Conservation (phyloP, 1,140 invertebrate genomes). For the Drosophila pachea region DNA sequence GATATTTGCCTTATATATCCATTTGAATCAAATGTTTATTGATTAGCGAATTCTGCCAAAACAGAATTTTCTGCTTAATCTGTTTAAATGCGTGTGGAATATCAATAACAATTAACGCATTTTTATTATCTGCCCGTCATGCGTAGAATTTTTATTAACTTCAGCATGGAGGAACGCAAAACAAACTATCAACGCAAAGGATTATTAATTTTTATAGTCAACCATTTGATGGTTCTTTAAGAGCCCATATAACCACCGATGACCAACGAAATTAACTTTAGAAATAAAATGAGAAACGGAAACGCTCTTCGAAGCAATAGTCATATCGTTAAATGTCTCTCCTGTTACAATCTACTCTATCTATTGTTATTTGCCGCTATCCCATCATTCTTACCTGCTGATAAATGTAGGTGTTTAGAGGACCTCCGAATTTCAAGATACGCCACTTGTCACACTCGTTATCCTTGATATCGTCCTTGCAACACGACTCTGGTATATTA, state of each 20-base stretch:
- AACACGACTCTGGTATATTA: slow-evolving; percentile 83
- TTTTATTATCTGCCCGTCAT: slow-evolving; percentile 48
- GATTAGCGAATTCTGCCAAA: slow-evolving; percentile 24
- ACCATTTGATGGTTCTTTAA: slow-evolving; percentile 10
- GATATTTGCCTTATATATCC: slow-evolving; percentile 18
- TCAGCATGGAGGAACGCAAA: slow-evolving; percentile 1
- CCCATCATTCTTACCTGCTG: slow-evolving; percentile 79
- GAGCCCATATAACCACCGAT: slow-evolving; percentile 22
- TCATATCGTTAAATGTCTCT: neutral
- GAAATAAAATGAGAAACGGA: neutral
- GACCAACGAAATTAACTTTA: neutral
- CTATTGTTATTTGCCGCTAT: neutral
- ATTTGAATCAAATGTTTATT: slow-evolving; percentile 33
- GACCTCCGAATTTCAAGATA: slow-evolving; percentile 80
- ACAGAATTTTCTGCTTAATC: slow-evolving; percentile 5
- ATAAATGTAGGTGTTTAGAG: slow-evolving; percentile 80
- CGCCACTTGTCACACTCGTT: slow-evolving; percentile 79
- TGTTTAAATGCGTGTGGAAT: slow-evolving; percentile 55
- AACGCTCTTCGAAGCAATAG: neutral
- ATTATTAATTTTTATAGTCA: slow-evolving; percentile 60
- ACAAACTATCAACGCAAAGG: slow-evolving; percentile 35
- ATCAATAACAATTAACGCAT: slow-evolving; percentile 67
- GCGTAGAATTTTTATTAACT: slow-evolving; percentile 56
- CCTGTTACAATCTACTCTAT: neutral
- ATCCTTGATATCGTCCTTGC: slow-evolving; percentile 79